A percentile compares a stretch with the other conserved stretches of the same genome.
Conservation (phyloP, 2,888 invertebrate species). For the Ophonus ardosiacus region DNA sequence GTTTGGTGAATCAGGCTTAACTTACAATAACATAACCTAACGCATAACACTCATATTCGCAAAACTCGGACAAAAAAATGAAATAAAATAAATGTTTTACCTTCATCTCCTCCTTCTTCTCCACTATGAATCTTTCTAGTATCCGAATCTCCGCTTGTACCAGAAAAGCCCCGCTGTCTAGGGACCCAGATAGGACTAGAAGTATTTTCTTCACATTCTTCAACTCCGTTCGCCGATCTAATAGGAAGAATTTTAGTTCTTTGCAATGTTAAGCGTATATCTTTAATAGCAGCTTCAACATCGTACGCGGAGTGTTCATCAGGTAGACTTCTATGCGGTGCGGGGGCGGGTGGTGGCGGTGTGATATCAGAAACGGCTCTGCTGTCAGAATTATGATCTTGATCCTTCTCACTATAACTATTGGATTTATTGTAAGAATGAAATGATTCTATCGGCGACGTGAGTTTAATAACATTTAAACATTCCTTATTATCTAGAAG, state of each 20-base stretch:
- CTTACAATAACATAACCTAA: too few species aligned
- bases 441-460: conserved; percentile 71
- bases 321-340: conserved; percentile 81
- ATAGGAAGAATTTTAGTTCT: conserved; percentile 83
- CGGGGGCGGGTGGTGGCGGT: conserved; percentile 87
- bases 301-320: conserved; percentile 67
- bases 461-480: conserved; percentile 66
- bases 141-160: conserved; percentile 80
- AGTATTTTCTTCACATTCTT: conserved; percentile 76
- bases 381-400: conserved; percentile 52
- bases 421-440: conserved; percentile 58
- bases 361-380: conserved; percentile 76
- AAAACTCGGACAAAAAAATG: too few species aligned
- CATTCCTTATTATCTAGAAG: conserved; percentile 71
- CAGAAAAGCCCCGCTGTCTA: conserved; percentile 79
- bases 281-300: conserved; percentile 85
- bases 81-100: conserved; percentile 67
- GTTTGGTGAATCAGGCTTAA: too few species aligned
- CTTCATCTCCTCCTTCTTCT: conserved; percentile 79
- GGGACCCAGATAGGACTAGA: conserved; percentile 85
- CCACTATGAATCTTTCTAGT: conserved; percentile 83
- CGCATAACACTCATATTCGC: too few species aligned
- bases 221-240: conserved; percentile 74
- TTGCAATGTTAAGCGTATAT: conserved; percentile 88
- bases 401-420: conserved; percentile 57